phyloP scores from a whole-genome alignment of 2,113 vertebrate genomes.

The Fregata magnificens region DNA sequence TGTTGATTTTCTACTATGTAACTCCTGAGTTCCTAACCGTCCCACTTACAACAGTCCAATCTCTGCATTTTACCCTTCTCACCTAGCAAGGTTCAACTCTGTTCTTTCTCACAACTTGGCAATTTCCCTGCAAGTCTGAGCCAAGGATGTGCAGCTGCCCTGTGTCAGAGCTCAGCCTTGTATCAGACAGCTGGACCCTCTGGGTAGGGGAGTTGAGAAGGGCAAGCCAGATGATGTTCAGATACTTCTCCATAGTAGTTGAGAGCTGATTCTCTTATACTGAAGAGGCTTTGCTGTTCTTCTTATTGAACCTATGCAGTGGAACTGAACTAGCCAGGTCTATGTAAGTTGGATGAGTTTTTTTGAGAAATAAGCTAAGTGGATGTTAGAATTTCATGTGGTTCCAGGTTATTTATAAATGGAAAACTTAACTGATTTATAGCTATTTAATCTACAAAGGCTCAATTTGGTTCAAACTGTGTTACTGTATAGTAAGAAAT shows the following conservation, averaged over 20 bases:
- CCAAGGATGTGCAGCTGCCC: background rate
- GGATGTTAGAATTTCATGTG: too few relatives aligned
- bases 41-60: background rate
- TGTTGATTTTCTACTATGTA: background rate
- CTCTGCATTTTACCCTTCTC: background rate
- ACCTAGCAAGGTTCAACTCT: background rate
- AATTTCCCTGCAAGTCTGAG: background rate
- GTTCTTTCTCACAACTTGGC: background rate
- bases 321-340: too few relatives aligned
- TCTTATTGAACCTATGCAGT: background rate
- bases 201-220: background rate
- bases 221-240: background rate
- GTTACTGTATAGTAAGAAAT: background rate
- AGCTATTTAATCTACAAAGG: background rate
- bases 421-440: background rate
- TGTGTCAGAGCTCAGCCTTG: background rate
- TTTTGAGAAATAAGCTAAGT: too few relatives aligned
- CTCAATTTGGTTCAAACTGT: background rate
- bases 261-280: background rate
- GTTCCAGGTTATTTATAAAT: background rate
- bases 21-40: background rate
- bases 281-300: background rate
- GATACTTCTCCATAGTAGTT: background rate
- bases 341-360: too few relatives aligned
- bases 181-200: background rate